Evolutionary conservation across 2,888 invertebrate species (phyloP).

Genomic region (Drosophila recens): DNA sequence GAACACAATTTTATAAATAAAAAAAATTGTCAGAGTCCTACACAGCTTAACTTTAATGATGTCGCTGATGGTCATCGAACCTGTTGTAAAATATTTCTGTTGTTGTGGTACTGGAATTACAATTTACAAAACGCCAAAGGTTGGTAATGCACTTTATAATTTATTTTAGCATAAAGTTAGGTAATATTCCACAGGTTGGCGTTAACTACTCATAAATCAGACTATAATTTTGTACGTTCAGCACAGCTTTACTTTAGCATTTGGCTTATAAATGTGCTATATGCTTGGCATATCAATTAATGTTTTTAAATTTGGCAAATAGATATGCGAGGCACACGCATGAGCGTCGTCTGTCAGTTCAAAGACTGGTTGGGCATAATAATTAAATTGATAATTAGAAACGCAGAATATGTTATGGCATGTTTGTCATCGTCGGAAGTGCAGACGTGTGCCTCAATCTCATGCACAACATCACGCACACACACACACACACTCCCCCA

Average conservation of each 20-base stretch:
- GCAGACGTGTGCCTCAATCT: constrained; percentile 16
- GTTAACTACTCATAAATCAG: constrained; percentile 45
- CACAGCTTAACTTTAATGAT: no score
- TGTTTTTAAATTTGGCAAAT: constrained; percentile 20
- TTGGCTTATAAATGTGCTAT: constrained; percentile 15
- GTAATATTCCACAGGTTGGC: constrained; percentile 22
- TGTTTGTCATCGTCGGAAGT: constrained; percentile 23
- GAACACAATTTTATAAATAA: no score
- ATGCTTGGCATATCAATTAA: constrained; percentile 56
- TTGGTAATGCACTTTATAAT: constrained; percentile 24
- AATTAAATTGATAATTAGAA: no score
- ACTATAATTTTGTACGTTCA: constrained; percentile 32
- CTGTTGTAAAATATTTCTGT: neutral
- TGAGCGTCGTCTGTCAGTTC: no score
- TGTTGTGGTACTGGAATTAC: no score
- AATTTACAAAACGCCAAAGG: constrained; percentile 15
- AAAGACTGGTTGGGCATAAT: no score
- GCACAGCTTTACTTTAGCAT: constrained; percentile 36
- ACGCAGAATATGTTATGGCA: constrained; percentile 13
- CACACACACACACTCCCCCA: no score
- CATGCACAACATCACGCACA: neutral
- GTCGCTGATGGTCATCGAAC: neutral
- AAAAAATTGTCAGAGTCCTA: no score
- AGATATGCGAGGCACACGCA: no score
- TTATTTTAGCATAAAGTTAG: constrained; percentile 20